Base-by-base conservation (phyloP, 2,113 vertebrate species). In the Irena cyanogastra region DNA sequence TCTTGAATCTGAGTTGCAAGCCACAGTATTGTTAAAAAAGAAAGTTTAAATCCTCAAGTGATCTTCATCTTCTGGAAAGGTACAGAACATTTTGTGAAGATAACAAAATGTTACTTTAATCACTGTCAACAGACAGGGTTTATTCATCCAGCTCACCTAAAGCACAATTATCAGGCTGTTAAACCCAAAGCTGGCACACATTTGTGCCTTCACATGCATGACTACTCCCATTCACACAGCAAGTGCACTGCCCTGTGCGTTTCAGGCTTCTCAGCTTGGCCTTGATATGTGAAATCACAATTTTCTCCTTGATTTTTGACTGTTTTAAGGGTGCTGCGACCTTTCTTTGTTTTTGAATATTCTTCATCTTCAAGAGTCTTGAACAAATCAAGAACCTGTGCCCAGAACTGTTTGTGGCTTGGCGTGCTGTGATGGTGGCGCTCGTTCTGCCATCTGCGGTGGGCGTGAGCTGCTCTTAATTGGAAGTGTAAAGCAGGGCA, bases 381-480 rank as follows among this genome's bases (percentile, higher is more conserved):
- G 9, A 60, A 13, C 44, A 26, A 28, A n/a, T 44, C 7, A 10
- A 20, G 50, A 37, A 7, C 17, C 45, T 7, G 2, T 17, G 61
- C 54, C 31, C 30, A 3, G 82, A 39, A 2, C 7, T 11, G 47
- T 44, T 61, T 7, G 74, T 54, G 33, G n/a, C n/a, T 35, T 6
- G 59, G 9, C 0, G 6, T 39, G 7, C 47, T 30, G 52, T 22
- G 24, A 13, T 16, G 6, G 41, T 4, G 66, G 53, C 2, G 2
- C 16, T 54, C 44, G 1, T 61, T 86, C 85, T 63, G 83, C 96
- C 95, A 97, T 94, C 95, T 95, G 94, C 35, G 15, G 50, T 83
- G 94, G 85, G 94, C 14, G 68, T 68, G 41, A 92, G 83, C 79
- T 39, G 37, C n/a, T 39, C 85, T 92, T 93, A 88, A 95, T 93